Evolutionary conservation across 2,888 invertebrate species (phyloP).

Genomic region (Agelastica alni): DNA sequence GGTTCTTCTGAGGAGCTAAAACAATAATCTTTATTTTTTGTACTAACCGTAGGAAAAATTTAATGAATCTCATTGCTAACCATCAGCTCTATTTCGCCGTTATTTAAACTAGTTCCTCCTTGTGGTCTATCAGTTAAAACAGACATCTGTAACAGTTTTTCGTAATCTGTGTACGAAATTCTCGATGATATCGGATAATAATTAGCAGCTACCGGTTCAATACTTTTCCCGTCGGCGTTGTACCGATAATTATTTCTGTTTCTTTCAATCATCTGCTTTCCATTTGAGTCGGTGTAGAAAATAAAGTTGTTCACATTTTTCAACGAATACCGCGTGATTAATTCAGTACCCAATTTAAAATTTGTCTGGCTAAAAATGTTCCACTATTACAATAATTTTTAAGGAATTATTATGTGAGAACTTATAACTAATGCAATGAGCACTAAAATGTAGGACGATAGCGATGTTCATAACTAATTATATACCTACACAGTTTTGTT

Average conservation of each 20-base stretch:
- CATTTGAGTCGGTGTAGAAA: slow-evolving; percentile 81
- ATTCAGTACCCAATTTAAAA: slow-evolving; percentile 34
- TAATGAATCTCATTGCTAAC: slow-evolving; percentile 48
- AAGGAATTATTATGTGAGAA: no score
- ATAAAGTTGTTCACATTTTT: slow-evolving; percentile 35
- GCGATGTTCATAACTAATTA: no score
- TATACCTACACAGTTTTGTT: slow-evolving; percentile 60
- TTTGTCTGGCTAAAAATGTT: no score
- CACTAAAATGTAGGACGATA: no score
- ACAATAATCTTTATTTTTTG: background rate
- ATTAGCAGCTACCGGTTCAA: slow-evolving; percentile 69
- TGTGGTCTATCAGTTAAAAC: slow-evolving; percentile 66
- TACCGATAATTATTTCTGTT: slow-evolving; percentile 61
- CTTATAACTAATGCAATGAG: no score
- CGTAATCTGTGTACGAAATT: slow-evolving; percentile 60
- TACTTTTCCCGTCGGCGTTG: slow-evolving; percentile 44
- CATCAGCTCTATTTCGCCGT: slow-evolving; percentile 67
- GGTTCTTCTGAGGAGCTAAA: slow-evolving; percentile 77
- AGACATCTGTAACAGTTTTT: slow-evolving; percentile 47
- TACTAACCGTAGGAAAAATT: background rate
- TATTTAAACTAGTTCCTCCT: slow-evolving; percentile 64
- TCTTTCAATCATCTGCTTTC: slow-evolving; percentile 69
- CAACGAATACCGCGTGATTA: slow-evolving; percentile 50
- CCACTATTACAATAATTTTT: no score
- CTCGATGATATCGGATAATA: slow-evolving; percentile 76